Base-by-base conservation (phyloP, 2,888 invertebrate genomes). In the Stictocephala bisonia region DNA sequence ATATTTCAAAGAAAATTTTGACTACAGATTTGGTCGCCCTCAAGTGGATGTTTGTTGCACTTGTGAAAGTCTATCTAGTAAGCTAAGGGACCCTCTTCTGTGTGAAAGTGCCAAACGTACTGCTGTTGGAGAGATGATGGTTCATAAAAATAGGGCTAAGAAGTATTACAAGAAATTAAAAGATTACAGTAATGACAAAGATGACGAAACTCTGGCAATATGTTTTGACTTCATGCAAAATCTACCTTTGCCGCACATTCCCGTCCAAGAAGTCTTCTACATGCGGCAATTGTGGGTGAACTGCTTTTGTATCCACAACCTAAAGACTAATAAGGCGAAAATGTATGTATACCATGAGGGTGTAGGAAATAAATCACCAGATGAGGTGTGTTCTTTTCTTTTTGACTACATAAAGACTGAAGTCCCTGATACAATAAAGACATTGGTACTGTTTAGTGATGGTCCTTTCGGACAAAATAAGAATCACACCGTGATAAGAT, bases 1-100 rank as follows among this genome's bases (percentile, higher is more conserved):
- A 73, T 78, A 77, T 72, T 77, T 78, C 69, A 76, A 77, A 71
- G 74, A 78, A 51, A 79, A 80, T 50, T 80, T 76, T 72, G 74
- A 68, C 67, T 75, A 73, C 60, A 48, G 58, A 20, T 80, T 80
- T 76, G 78, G 78, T 69, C 72, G 77, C 64, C 78, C 77, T 26
- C 77, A 79, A 74, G 78, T 79, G 7, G 79, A 78, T 68, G 77
- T 75, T 26, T 79, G 77, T 69, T 73, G 66, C 27, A 74, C 73
- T 41, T 79, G 78, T 53, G 79, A 79, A n/a, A n/a, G n/a, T n/a
- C n/a, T n/a, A n/a, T n/a, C n/a, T n/a, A n/a, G n/a, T n/a, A n/a
- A n/a, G n/a, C n/a, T n/a, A n/a, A 67, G 74, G 76, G 73, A 51
- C 51, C 48, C 58, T 58, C 48, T 53, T 35, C 76, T 76, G 51